A percentile compares a stretch with the other conserved stretches of the same genome.
These are phyloP conservation scores for Luffia ferchaultella DNA, from an alignment of 2,888 invertebrate genomes.

Conservation along the genomic window DNA sequence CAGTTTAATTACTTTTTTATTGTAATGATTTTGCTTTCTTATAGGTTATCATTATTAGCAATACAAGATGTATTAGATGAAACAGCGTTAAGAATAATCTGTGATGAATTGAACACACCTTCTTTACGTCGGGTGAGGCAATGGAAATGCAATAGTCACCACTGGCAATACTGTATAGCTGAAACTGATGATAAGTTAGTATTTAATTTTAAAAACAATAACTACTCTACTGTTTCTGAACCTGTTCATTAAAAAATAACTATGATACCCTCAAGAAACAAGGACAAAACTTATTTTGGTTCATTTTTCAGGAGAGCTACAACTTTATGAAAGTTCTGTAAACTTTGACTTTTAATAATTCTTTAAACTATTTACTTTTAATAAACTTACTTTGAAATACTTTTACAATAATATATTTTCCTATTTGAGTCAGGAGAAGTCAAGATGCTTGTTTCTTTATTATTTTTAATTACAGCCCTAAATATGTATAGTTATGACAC, in stretches of 20 bases:
- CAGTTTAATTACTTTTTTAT: background rate
- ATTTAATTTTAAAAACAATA: too few relatives aligned
- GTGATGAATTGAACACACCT: conserved; percentile 74
- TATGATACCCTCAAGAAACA: background rate
- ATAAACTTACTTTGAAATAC: too few relatives aligned
- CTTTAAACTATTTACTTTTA: too few relatives aligned
- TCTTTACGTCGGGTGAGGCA: conserved; percentile 68
- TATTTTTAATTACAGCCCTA: too few relatives aligned
- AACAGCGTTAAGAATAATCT: conserved; percentile 73
- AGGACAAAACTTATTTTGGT: too few relatives aligned
- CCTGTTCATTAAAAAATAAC: background rate
- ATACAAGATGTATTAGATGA: conserved; percentile 77
- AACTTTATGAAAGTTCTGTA: too few relatives aligned
- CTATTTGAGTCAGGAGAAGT: too few relatives aligned
- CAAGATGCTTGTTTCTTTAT: too few relatives aligned
- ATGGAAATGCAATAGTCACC: conserved; percentile 70
- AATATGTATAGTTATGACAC: too few relatives aligned
- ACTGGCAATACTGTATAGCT: conserved; percentile 70
- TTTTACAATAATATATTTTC: too few relatives aligned
- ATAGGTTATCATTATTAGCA: conserved; percentile 75
- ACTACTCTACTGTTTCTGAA: background rate
- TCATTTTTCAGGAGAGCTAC: too few relatives aligned
- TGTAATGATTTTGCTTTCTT: conserved; percentile 15
- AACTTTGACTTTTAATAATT: too few relatives aligned
- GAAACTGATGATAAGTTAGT: conserved; percentile 32